A percentile compares a stretch with the other conserved stretches of the same genome.
phyloP scores from a whole-genome alignment of 2,888 invertebrate species.

The Lordiphosa fenestrarum region DNA sequence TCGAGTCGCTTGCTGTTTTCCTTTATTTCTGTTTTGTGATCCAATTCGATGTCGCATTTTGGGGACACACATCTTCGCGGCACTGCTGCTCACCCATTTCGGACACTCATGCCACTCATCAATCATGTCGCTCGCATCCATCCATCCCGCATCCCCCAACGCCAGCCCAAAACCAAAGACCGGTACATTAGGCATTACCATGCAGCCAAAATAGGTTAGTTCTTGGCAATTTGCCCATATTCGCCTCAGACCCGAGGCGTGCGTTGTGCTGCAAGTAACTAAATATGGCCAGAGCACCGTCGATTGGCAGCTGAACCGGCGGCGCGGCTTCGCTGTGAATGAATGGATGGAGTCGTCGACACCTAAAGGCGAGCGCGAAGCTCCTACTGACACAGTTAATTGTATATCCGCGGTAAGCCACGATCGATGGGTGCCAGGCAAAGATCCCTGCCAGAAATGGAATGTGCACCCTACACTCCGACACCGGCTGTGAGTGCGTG shows the following conservation, averaged over 20 bases:
- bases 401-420: conserved; percentile 2
- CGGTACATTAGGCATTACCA: conserved; percentile 46
- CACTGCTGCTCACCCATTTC: conserved; percentile 1
- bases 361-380: conserved; percentile 14
- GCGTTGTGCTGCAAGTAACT: conserved; percentile 46
- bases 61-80: no score
- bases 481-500: conserved; percentile 26
- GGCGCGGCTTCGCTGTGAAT: no score
- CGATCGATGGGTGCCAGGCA: not conserved
- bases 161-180: conserved; percentile 12
- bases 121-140: conserved; percentile 21
- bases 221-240: conserved; percentile 69
- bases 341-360: conserved; percentile 35
- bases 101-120: conserved; percentile 14
- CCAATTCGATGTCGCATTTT: no score
- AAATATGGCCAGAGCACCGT: conserved; percentile 55
- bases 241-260: conserved; percentile 24
- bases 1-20: no score
- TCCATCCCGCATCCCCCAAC: no score
- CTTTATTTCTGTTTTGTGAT: no score
- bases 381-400: conserved; percentile 36
- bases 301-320: conserved; percentile 26
- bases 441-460: conserved; percentile 3
- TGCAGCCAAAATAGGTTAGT: conserved; percentile 41
- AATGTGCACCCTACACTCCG: conserved; percentile 18